Evolutionary conservation across 2,113 vertebrate genomes (phyloP).

Genomic region (Opisthocomus hoazin): DNA sequence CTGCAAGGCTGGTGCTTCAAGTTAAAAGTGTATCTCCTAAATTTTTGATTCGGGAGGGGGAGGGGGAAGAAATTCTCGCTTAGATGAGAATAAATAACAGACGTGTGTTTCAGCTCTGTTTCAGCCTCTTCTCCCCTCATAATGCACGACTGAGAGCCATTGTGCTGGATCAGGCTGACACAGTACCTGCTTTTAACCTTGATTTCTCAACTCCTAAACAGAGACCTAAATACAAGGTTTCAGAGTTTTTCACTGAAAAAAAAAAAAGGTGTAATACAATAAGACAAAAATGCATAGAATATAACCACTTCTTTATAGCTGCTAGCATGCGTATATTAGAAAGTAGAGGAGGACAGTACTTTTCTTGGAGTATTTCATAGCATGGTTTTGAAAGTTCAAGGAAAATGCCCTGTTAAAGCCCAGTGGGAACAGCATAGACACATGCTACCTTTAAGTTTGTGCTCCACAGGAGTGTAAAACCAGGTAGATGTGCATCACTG

Average conservation of each 20-base stretch:
- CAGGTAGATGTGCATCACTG: background rate
- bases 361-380: background rate
- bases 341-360: background rate
- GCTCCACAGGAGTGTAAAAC: background rate
- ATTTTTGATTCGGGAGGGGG: background rate
- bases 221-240: background rate
- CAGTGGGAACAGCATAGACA: background rate
- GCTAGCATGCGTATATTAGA: background rate
- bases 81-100: background rate
- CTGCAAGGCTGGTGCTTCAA: background rate
- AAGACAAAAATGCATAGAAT: background rate
- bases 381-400: background rate
- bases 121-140: background rate
- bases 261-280: background rate
- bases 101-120: background rate
- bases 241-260: background rate
- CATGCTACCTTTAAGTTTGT: background rate
- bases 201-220: background rate
- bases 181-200: background rate
- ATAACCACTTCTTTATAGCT: background rate
- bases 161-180: background rate
- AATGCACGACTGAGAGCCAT: background rate
- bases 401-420: background rate
- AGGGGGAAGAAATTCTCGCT: background rate
- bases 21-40: background rate